Percentiles rank a stretch among this genome's conserved stretches.
Evolutionary conservation across 2,888 invertebrate genomes (phyloP).

Genomic region (Drosophila kanekoi): DNA sequence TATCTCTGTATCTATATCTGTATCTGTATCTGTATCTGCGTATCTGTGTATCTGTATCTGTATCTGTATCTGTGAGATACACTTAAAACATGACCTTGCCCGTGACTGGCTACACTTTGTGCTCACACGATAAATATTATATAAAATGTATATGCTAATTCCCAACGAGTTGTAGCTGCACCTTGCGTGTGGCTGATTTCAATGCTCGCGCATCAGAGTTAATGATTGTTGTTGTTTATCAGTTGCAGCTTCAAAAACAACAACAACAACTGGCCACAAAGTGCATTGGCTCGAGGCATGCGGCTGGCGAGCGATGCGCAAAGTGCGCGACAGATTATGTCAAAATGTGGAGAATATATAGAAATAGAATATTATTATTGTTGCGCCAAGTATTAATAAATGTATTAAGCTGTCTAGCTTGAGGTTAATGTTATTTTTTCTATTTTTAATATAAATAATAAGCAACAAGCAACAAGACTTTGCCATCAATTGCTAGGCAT

Average conservation of each 20-base stretch:
- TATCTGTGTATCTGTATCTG: not conserved
- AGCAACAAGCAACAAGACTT: too few relatives aligned
- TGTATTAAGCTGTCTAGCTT: too few relatives aligned
- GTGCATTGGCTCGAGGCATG: conserved; percentile 60
- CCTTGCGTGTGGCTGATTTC: conserved; percentile 25
- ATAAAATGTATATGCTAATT: conserved; percentile 14
- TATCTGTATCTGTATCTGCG: not conserved
- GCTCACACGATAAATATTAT: conserved; percentile 29
- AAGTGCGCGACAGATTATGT: conserved; percentile 45
- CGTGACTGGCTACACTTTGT: not conserved
- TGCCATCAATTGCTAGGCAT: too few relatives aligned
- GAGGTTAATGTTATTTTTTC: too few relatives aligned
- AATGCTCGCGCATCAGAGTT: conserved; percentile 12
- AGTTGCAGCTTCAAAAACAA: conserved; percentile 24
- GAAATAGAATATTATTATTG: conserved; percentile 1
- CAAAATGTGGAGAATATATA: conserved; percentile 4
- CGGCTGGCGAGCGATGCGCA: conserved; percentile 48
- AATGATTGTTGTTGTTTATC: conserved; percentile 52
- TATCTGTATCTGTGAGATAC: conserved; percentile 14
- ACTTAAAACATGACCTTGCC: conserved; percentile 34
- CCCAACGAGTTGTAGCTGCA: conserved; percentile 19
- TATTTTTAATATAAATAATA: too few relatives aligned
- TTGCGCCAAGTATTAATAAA: too few relatives aligned
- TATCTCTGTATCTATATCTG: not conserved
- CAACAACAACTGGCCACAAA: conserved; percentile 45